Evolutionary conservation across 2,888 invertebrate genomes (phyloP).

Genomic region (Idaea aversata): DNA sequence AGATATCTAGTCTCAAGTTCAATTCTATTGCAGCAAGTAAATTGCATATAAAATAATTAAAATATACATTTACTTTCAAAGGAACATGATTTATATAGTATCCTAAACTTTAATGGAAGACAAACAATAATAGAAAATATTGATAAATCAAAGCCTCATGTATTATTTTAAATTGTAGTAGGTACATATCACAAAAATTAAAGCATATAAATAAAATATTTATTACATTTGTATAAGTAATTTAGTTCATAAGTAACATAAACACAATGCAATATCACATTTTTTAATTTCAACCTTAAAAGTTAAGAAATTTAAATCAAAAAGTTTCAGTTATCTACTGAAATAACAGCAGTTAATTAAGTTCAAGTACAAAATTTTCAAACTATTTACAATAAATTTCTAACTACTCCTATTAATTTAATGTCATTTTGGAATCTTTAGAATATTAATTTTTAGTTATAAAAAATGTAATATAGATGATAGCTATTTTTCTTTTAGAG

Average conservation of each 20-base stretch:
- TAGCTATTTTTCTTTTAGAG: conserved; percentile 12
- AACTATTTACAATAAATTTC: conserved; percentile 63
- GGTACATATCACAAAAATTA: not conserved
- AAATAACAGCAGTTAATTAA: conserved; percentile 30
- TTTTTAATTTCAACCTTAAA: conserved; percentile 11
- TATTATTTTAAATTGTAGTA: not conserved
- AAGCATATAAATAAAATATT: conserved; percentile 21
- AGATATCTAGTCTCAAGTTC: not conserved
- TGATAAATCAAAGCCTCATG: not conserved
- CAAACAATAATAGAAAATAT: conserved; percentile 51
- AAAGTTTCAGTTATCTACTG: conserved; percentile 42
- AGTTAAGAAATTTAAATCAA: conserved; percentile 32
- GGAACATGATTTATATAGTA: conserved; percentile 9
- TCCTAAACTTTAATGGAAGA: conserved; percentile 56
- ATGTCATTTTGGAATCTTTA: conserved; percentile 5
- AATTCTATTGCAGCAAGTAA: conserved; percentile 2
- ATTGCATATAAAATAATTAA: conserved; percentile 6
- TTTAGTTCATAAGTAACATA: not conserved
- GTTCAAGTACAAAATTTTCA: conserved; percentile 66
- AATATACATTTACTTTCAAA: conserved; percentile 4
- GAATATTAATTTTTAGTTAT: conserved; percentile 4
- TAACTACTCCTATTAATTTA: conserved; percentile 59
- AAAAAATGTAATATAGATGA: not conserved
- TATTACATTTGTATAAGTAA: conserved; percentile 22
- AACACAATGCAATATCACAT: not conserved